These are phyloP conservation scores for Chromis chromis DNA, from an alignment of 2,797 vertebrate genomes.

Conservation along the genomic window DNA sequence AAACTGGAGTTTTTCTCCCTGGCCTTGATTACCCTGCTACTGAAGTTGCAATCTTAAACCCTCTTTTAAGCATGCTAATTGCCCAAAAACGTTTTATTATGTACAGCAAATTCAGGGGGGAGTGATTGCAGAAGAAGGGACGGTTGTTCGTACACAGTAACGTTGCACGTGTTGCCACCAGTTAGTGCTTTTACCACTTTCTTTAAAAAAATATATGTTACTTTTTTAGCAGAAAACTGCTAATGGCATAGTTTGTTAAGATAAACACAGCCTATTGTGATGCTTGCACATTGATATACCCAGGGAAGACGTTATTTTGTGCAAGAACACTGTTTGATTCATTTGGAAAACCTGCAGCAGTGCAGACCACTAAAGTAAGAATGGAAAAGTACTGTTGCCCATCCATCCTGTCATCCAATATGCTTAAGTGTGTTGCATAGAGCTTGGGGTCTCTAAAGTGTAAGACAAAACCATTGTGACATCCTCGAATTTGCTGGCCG, in stretches of 20 bases:
- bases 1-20: slow-evolving; percentile 59
- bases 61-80: slow-evolving; percentile 59
- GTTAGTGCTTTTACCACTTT: neutral
- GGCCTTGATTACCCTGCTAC: slow-evolving; percentile 56
- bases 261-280: neutral
- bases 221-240: neutral
- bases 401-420: slow-evolving; percentile 32
- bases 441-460: slow-evolving; percentile 16
- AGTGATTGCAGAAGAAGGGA: slow-evolving; percentile 28
- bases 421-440: slow-evolving; percentile 31
- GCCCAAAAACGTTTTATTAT: slow-evolving; percentile 40
- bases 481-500: slow-evolving; percentile 18
- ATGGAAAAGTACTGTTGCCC: slow-evolving; percentile 24
- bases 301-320: neutral
- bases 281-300: neutral
- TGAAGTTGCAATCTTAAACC: slow-evolving; percentile 51
- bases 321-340: neutral
- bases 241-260: neutral
- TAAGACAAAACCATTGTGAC: slow-evolving; percentile 38
- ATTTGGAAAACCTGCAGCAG: neutral
- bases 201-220: too few species aligned
- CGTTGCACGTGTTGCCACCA: neutral
- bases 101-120: slow-evolving; percentile 21
- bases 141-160: slow-evolving; percentile 1
- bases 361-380: neutral